These are phyloP conservation scores for Podargus strigoides DNA, from an alignment of 2,797 vertebrate species.

Conservation along the genomic window DNA sequence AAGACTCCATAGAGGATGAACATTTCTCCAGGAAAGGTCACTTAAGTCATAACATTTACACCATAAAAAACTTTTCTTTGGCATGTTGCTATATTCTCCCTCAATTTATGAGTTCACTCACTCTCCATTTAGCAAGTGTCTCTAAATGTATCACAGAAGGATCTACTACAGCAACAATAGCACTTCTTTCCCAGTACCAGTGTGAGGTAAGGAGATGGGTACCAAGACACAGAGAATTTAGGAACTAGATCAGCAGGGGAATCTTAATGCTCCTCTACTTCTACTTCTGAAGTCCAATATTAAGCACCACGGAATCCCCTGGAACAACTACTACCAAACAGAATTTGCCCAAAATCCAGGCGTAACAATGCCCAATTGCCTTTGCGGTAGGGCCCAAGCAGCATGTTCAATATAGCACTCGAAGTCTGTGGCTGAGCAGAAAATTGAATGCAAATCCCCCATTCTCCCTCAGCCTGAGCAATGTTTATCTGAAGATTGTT, in stretches of 20 bases:
- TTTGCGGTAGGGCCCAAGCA: background rate
- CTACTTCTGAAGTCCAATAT: background rate
- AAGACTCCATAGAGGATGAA: background rate
- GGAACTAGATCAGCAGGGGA: background rate
- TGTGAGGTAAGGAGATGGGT: background rate
- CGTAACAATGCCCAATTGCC: background rate
- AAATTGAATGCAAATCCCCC: background rate
- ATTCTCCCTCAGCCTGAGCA: background rate
- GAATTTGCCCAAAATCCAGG: background rate
- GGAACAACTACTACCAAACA: background rate
- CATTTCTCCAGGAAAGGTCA: background rate
- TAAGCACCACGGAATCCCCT: background rate
- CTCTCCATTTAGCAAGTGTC: background rate
- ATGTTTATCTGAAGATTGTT: background rate
- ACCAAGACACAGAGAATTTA: background rate
- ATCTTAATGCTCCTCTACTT: background rate
- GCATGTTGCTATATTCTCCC: background rate
- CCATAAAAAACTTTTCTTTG: background rate
- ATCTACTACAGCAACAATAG: background rate
- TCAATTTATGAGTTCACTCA: background rate
- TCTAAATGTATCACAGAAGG: background rate
- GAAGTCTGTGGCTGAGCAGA: background rate
- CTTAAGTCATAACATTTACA: background rate
- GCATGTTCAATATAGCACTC: accelerated
- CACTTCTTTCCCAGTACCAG: background rate